Conservation (phyloP, 2,797 vertebrate genomes). For the Siniperca scherzeri region DNA sequence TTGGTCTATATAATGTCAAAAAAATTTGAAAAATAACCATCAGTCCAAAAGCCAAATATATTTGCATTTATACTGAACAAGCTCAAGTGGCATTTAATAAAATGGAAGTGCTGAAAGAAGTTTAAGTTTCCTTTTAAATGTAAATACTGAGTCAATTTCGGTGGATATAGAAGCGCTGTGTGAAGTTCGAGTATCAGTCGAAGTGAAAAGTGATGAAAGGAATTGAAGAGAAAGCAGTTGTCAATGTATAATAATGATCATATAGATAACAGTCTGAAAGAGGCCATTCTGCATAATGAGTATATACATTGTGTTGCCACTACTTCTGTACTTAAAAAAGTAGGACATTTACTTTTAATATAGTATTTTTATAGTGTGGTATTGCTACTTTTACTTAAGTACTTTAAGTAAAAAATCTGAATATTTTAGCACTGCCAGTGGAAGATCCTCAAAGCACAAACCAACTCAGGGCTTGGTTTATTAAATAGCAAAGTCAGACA, state of each 20-base stretch:
- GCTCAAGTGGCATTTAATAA: not conserved
- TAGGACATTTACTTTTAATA: not conserved
- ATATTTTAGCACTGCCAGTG: not conserved
- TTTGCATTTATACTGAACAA: not conserved
- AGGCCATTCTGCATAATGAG: not conserved
- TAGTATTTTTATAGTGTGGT: not conserved
- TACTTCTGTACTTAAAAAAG: not conserved
- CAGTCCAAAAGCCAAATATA: not conserved
- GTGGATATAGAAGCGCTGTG: not conserved
- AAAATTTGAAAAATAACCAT: not conserved
- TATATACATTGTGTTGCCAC: not conserved
- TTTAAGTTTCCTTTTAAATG: not conserved
- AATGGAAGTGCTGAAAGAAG: not conserved
- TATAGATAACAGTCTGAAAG: no score
- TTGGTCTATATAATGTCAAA: not conserved
- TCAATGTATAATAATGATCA: not conserved
- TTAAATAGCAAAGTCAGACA: conserved; percentile 96
- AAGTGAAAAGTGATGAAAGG: not conserved
- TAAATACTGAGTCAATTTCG: no score
- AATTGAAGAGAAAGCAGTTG: not conserved
- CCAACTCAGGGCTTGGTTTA: conserved; percentile 88
- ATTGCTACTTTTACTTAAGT: not conserved
- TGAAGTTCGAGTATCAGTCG: not conserved
- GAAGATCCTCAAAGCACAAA: conserved; percentile 62
- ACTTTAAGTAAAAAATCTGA: no score